Evolutionary conservation across 2,888 invertebrate genomes (phyloP).

Genomic region (Yponomeuta plumbellus): DNA sequence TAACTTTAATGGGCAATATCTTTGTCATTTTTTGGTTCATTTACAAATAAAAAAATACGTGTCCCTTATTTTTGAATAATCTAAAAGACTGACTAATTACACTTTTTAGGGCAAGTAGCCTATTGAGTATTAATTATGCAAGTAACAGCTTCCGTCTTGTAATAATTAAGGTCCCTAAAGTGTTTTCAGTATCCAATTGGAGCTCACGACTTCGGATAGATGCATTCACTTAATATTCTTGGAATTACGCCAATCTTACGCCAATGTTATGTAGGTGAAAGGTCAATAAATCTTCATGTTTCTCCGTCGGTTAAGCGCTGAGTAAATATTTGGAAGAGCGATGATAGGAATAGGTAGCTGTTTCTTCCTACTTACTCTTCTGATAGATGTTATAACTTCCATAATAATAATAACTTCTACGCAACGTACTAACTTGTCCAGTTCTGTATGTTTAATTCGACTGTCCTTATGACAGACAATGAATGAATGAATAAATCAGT

Average conservation of each 20-base stretch:
- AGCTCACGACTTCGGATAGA: not conserved
- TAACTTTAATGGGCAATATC: too few relatives aligned
- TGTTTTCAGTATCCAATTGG: not conserved
- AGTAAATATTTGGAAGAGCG: not conserved
- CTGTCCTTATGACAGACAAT: too few relatives aligned
- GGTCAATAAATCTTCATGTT: constrained; percentile 1
- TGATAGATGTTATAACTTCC: not conserved
- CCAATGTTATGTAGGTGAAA: constrained; percentile 1
- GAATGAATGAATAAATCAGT: too few relatives aligned
- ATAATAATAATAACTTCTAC: too few relatives aligned
- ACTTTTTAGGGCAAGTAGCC: too few relatives aligned
- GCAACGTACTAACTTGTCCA: too few relatives aligned
- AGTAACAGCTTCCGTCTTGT: not conserved
- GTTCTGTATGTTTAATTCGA: too few relatives aligned
- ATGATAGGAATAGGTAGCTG: not conserved
- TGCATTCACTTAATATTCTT: not conserved
- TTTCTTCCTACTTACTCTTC: not conserved
- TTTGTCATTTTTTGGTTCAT: too few relatives aligned
- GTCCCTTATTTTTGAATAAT: too few relatives aligned
- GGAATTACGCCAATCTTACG: not conserved
- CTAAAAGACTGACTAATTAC: too few relatives aligned
- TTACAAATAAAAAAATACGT: too few relatives aligned
- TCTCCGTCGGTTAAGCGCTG: not conserved
- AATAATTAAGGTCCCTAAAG: not conserved
- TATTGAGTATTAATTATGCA: not conserved